Evolutionary conservation across 2,797 vertebrate genomes (phyloP), one percentile per base, ranked within the genome.

Genomic region (Benthosema pterotum): DNA sequence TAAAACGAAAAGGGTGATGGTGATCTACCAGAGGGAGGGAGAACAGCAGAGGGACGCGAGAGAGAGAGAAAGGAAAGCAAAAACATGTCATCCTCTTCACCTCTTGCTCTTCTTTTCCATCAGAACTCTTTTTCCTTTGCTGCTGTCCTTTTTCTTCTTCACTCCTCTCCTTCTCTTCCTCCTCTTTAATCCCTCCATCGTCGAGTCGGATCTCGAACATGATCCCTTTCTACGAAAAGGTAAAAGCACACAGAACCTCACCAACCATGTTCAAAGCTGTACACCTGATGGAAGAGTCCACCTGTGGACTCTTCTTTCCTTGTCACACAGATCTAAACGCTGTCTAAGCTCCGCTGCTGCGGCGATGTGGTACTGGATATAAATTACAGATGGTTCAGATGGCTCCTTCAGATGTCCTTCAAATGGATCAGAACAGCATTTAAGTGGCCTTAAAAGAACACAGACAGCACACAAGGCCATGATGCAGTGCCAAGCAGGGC

Each of bases 131-230:
- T 15, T 13, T 38, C 28, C 5, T 70, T 38, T 79, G 28, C 7
- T 65, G 14, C 28, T 6, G 2, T 53, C 11, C n/a, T 5, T 57
- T 38, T 22, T 81, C 46, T 28, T 60, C 38, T 1, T 77, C 42
- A 52, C 63, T 12, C 15, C 58, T 15, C 48, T 32, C 14, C 46
- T 61, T 4, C 62, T 78, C 76, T 88, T 86, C 67, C 3, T 82
- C 64, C 9, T 63, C 74, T 60, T 77, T 77, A 22, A 28, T 16
- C 18, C 7, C 63, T 12, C 80, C 73, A 18, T 92, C 79, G 28
- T 93, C 83, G 49, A 96, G 83, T 61, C 86, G 83, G 71, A 98
- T 94, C 89, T 98, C 95, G 91, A 98, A 98, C 86, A 90, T 96
- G 76, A 97, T 94, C 83, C 92, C 94, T 84, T 93, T 89, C 92